Evolutionary conservation across 92 coral and sea anemone genomes (phyloP).

Genomic region (Umimayanthus kanabou): DNA sequence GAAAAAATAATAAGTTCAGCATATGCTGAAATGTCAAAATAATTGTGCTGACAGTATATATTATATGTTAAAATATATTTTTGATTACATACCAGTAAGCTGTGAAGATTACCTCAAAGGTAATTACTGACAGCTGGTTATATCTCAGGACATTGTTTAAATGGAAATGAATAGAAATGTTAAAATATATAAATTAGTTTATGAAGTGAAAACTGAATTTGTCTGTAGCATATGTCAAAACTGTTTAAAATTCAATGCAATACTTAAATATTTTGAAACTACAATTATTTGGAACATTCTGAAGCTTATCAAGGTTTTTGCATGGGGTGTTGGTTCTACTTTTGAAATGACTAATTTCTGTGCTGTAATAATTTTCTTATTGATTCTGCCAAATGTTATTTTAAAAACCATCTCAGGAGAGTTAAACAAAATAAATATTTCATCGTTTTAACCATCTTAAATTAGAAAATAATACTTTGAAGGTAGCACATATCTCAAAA

Average conservation of each 20-base stretch:
- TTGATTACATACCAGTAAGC: background rate
- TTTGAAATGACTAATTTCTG: background rate
- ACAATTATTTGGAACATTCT: background rate
- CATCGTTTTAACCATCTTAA: background rate
- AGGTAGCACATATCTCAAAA: background rate
- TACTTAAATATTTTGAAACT: conserved; percentile 21
- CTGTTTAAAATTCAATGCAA: conserved; percentile 2
- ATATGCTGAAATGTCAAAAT: background rate
- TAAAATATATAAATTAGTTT: background rate
- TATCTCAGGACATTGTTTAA: background rate
- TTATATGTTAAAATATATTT: no score
- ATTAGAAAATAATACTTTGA: background rate
- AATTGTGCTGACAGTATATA: background rate
- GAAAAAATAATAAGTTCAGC: no score
- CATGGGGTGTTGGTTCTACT: background rate
- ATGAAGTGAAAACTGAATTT: background rate
- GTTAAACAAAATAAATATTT: background rate
- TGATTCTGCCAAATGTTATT: background rate
- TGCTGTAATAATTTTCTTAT: background rate
- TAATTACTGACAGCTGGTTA: conserved; percentile 14
- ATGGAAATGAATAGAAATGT: background rate
- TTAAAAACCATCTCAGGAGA: background rate
- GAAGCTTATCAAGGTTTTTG: background rate
- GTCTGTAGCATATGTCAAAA: conserved; percentile 17
- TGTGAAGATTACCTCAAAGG: background rate